A percentile compares a stretch with the other conserved stretches of the same genome.
Evolutionary conservation across 2,113 vertebrate genomes (phyloP).

Genomic region (Pterocles gutturalis): DNA sequence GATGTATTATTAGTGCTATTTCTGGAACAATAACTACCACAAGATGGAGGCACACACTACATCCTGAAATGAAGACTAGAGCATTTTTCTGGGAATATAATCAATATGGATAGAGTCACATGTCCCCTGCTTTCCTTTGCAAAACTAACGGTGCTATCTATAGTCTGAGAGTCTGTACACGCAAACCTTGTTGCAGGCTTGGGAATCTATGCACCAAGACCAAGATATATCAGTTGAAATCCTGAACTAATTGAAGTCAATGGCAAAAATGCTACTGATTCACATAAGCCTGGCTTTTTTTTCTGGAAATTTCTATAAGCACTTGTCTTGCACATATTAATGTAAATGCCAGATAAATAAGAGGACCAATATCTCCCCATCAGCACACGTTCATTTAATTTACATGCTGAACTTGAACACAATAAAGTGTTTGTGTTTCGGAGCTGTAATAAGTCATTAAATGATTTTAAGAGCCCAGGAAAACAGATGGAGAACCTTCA

Average conservation of each 20-base stretch:
- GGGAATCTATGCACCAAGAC: background rate
- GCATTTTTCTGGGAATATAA: background rate
- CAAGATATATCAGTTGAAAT: background rate
- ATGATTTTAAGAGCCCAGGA: slow-evolving; percentile 37
- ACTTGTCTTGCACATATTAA: background rate
- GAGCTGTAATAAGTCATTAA: slow-evolving; percentile 37
- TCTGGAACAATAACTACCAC: background rate
- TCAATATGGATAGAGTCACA: background rate
- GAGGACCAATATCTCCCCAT: background rate
- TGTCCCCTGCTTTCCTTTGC: background rate
- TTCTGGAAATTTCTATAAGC: background rate
- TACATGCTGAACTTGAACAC: background rate
- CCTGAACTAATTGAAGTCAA: background rate
- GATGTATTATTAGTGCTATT: background rate
- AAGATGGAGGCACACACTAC: background rate
- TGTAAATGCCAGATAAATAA: background rate
- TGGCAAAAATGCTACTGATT: background rate
- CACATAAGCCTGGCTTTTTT: background rate
- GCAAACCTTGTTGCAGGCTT: background rate
- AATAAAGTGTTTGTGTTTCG: slow-evolving; percentile 17
- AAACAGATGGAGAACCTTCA: slow-evolving; percentile 48
- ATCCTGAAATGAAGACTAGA: background rate
- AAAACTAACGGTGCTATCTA: background rate
- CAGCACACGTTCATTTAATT: slow-evolving; percentile 15
- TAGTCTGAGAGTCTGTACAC: background rate